Base-by-base conservation (phyloP, 1,140 invertebrate species). In the Drosophila fuyamai region DNA sequence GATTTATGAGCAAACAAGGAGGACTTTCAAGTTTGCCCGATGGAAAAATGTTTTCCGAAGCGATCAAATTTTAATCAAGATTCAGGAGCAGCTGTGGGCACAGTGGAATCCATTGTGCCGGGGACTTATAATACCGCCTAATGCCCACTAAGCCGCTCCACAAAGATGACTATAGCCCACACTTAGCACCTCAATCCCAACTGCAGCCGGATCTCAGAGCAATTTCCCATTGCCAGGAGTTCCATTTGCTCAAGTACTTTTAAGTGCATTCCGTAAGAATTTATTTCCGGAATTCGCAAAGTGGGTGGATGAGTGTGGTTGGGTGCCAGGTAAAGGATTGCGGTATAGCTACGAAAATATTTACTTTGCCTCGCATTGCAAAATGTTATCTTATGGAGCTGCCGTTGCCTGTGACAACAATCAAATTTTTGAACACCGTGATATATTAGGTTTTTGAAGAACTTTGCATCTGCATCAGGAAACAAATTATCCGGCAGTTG, bases 241-340 rank as follows among this genome's bases (percentile, higher is more conserved):
- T 79, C 59, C 79, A 88, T 88, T 86, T 86, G 79, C 60, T 62
- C 36, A 86, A 76, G 79, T 82, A 76, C 83, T 83, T 86, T 86
- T 73, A 83, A 86, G 83, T 86, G 79, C 82, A 85, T 81, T 86
- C 65, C 47, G 16, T 78, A 81, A 82, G 75, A 78, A 65, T 79
- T 86, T 86, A 86, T 82, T 82, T 86, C 79, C 82, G 83, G 82
- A 82, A 82, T 88, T 88, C 73, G 56, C 62, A 54, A 75, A 60
- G 61, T 58, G 61, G 61, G 47, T 9, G 65, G 8, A 32, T 29
- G 8, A 13, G 10, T 13, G 41, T 47, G 38, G 36, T 18, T 36
- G 13, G 29, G 40, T 27, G 48, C 16, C 55, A 54, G 43, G 58
- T 38, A 36, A 43, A 27, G 72, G 51, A 27, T 40, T 65, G 58